Percentiles rank a stretch among this genome's conserved stretches.
Evolutionary conservation across 2,797 vertebrate genomes (phyloP).

Genomic region (Sciaenops ocellatus): DNA sequence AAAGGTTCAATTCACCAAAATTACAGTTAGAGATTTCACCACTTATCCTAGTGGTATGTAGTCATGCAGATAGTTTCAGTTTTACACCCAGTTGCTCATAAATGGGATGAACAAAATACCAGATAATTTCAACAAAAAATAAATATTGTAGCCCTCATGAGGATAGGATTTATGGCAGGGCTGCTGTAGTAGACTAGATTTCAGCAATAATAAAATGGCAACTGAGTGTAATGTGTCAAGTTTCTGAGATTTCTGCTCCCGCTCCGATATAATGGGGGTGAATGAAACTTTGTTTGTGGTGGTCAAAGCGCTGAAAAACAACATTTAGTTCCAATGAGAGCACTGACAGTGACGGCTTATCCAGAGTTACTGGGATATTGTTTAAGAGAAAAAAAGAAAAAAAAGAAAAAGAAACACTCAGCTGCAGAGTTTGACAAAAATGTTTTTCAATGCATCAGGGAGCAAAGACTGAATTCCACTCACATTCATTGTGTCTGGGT

Average conservation of each 20-base stretch:
- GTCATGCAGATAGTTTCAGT: not conserved
- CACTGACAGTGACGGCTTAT: not conserved
- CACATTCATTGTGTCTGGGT: not conserved
- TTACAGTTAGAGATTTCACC: not conserved
- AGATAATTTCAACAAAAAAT: constrained; percentile 2
- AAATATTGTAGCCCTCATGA: not conserved
- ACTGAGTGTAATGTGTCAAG: constrained; percentile 3
- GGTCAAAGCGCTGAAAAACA: constrained; percentile 3
- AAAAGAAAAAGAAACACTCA: not conserved
- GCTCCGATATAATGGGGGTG: not conserved
- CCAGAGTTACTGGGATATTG: not conserved
- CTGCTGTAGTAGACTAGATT: not conserved
- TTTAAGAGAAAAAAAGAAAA: too few relatives aligned
- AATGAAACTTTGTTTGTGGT: constrained; percentile 20
- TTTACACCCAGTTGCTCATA: not conserved
- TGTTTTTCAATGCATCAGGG: not conserved
- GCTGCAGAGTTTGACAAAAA: not conserved
- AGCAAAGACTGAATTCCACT: not conserved
- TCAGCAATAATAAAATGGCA: constrained; percentile 24
- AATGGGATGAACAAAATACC: not conserved
- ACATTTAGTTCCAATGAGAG: constrained; percentile 16
- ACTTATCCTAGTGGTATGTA: not conserved
- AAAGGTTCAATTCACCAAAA: constrained; percentile 13
- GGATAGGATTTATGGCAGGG: not conserved
- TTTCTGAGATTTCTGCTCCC: constrained; percentile 3